A percentile compares a stretch with the other conserved stretches of the same genome.
phyloP scores from a whole-genome alignment of 35 echinoderm and acorn worm genomes.

The Anneissia japonica region DNA sequence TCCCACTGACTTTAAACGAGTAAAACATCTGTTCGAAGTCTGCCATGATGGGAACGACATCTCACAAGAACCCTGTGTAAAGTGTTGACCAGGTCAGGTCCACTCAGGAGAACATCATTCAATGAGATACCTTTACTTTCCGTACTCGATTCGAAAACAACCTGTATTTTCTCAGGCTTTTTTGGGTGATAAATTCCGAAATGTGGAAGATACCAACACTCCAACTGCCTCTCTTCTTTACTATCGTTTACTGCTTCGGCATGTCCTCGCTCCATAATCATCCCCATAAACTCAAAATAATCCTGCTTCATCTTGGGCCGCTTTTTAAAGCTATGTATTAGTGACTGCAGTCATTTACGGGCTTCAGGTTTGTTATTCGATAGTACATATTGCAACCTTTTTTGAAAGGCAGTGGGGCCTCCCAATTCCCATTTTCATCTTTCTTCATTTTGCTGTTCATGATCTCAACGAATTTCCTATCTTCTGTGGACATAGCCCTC shows the following conservation, averaged over 20 bases:
- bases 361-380: conserved; percentile 21
- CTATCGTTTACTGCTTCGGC: not conserved
- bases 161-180: not conserved
- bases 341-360: not conserved
- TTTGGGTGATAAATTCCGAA: not conserved
- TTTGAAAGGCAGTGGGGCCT: conserved; percentile 34
- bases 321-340: not conserved
- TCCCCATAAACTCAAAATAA: conserved; percentile 50
- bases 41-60: not conserved
- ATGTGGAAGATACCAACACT: not conserved
- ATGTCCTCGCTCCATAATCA: conserved; percentile 13
- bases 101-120: not conserved
- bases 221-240: not conserved
- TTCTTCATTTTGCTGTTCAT: conserved; percentile 22
- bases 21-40: not conserved
- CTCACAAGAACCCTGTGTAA: not conserved
- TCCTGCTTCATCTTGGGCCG: conserved; percentile 11
- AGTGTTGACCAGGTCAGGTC: not conserved
- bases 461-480: conserved; percentile 20
- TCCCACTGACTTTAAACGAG: not conserved
- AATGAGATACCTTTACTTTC: not conserved
- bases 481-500: conserved; percentile 28
- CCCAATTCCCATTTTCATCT: conserved; percentile 28
- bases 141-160: not conserved
- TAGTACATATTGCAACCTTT: conserved; percentile 1